A percentile compares a stretch with the other conserved stretches of the same genome.
Conservation (phyloP, 92 coral and sea anemone genomes). For the Palythoa heliodiscus region DNA sequence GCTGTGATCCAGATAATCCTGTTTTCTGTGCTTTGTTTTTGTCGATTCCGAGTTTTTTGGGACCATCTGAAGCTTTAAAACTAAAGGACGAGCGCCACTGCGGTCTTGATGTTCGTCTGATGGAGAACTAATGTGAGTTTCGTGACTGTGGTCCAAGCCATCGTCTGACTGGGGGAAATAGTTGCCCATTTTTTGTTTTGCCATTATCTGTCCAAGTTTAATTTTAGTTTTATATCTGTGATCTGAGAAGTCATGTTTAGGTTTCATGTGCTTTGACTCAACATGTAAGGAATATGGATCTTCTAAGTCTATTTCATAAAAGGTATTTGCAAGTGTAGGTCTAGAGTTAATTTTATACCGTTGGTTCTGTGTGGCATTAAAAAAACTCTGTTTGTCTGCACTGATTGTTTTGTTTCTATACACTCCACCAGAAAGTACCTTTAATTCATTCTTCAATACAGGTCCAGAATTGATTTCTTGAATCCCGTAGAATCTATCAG, state of each 20-base stretch:
- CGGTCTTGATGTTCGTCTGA: too few species aligned
- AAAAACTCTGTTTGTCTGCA: neutral
- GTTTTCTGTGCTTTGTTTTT: neutral
- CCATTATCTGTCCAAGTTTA: neutral
- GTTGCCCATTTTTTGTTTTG: neutral
- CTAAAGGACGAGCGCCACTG: neutral
- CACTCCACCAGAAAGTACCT: neutral
- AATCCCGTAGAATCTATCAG: neutral
- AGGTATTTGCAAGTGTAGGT: neutral
- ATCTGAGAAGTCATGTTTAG: neutral
- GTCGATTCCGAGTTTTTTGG: neutral
- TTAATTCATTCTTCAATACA: neutral
- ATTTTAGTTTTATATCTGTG: neutral
- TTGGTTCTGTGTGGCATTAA: neutral
- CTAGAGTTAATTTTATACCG: neutral
- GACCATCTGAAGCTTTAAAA: neutral
- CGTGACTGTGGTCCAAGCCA: slow-evolving; percentile 20
- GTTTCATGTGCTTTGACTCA: neutral
- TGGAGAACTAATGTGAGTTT: neutral
- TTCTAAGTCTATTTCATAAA: neutral
- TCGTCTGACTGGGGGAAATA: neutral
- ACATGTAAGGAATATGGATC: neutral
- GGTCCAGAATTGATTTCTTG: neutral
- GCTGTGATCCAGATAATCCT: slow-evolving; percentile 1
- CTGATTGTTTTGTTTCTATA: neutral